phyloP scores from a whole-genome alignment of 2,113 vertebrate genomes.

The Pampusana beccarii region DNA sequence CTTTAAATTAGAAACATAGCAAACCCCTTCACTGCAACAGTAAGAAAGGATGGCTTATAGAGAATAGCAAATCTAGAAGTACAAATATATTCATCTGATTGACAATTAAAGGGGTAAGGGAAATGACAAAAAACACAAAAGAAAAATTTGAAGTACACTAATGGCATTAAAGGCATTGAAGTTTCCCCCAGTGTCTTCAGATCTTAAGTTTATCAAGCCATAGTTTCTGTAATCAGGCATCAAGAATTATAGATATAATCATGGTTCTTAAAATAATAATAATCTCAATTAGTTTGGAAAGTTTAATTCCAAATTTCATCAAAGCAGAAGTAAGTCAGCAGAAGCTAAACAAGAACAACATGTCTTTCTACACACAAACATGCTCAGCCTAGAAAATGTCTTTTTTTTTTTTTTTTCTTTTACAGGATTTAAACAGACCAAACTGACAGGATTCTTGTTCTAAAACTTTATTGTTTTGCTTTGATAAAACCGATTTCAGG shows the following conservation, averaged over 20 bases:
- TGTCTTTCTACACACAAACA: conserved; percentile 51
- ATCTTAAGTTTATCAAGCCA: conserved; percentile 44
- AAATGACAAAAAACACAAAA: conserved; percentile 50
- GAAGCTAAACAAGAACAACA: conserved; percentile 49
- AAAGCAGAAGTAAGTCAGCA: conserved; percentile 64
- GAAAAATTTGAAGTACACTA: conserved; percentile 34
- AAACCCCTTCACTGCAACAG: conserved; percentile 30
- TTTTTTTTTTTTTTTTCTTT: conserved; percentile 43
- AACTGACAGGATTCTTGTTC: conserved; percentile 69
- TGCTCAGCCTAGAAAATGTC: conserved; percentile 50
- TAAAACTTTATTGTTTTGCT: conserved; percentile 60
- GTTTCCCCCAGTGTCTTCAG: conserved; percentile 35
- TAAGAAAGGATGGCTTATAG: conserved; percentile 25
- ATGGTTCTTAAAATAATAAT: conserved; percentile 34
- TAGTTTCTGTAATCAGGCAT: conserved; percentile 77
- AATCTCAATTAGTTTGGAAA: conserved; percentile 35
- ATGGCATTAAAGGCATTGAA: conserved; percentile 23
- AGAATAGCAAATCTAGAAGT: conserved; percentile 47
- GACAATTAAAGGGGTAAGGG: conserved; percentile 39
- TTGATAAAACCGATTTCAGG: conserved; percentile 41
- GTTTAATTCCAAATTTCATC: conserved; percentile 64
- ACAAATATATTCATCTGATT: conserved; percentile 21
- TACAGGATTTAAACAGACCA: conserved; percentile 73
- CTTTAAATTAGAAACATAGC: conserved; percentile 43
- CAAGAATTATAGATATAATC: conserved; percentile 44